Base-by-base conservation (phyloP, 2,113 vertebrate genomes). In the Verasper variegatus region DNA sequence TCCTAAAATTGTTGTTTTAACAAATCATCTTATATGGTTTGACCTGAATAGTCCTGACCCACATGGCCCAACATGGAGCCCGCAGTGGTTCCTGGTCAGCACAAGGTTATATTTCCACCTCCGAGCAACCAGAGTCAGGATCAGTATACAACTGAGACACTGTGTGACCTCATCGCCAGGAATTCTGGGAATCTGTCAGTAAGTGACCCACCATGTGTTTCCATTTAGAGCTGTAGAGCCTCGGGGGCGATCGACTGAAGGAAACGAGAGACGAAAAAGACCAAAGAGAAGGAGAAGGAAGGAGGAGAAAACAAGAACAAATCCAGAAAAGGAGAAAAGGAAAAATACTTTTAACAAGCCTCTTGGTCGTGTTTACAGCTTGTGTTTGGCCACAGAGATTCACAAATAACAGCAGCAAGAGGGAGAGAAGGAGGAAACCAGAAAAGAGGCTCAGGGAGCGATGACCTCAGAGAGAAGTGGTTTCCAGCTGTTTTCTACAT, bases 121-220 rank as follows among this genome's bases (percentile, higher is more conserved):
- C 57, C 24, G 3, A 71, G 68, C 42, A 76, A 68, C 21, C 26
- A 83, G 71, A 88, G 78, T 80, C 76, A 56, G 10, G 35, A 74
- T 17, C 56, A 27, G 67, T 61, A 42, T 40, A 67, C 73, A 67
- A 57, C 49, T 21, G 63, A 76, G 63, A 56, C 71, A 37, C 65
- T 0, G 40, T 27, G 85, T 92, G 89, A 92, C 88, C 88, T 92
- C 88, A 89, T 55, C 11, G 69, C 17, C 54, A 81, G 84, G 88
- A 93, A 93, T 93, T 91, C 86, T 91, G 84, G 84, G 89, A 90
- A 90, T 90, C 83, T 76, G 58, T 74, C 76, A 72, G 70, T 74
- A 85, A 90, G 87, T 37, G 74, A 85, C 71, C 11, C 26, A 76
- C 65, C 89, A 88, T 85, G 81, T 93, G 92, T 88, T 91, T 92